Evolutionary conservation across 2,113 vertebrate genomes (phyloP).

Genomic region (Daubentonia madagascariensis): DNA sequence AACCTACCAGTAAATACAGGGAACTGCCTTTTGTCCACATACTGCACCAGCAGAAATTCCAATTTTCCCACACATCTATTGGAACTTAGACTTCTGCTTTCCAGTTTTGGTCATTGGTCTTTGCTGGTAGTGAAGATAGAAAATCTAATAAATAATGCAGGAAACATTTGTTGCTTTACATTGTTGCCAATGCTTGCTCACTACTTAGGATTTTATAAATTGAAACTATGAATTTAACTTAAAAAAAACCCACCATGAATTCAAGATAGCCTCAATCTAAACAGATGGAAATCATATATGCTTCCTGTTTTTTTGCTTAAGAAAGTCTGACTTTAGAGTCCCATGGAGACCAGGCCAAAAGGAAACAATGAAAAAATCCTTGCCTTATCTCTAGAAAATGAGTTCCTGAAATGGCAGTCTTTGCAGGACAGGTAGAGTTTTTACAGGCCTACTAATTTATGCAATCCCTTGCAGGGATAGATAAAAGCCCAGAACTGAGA

Average conservation of each 20-base stretch:
- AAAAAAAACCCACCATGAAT: conserved; percentile 6
- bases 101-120: neutral
- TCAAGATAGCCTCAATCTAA: neutral
- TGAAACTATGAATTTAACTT: conserved; percentile 33
- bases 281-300: conserved; percentile 16
- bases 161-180: neutral
- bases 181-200: neutral
- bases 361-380: conserved; percentile 18
- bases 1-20: conserved; percentile 55
- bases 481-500: conserved; percentile 25
- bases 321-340: neutral
- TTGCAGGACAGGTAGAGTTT: conserved; percentile 8
- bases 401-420: conserved; percentile 6
- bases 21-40: conserved; percentile 58
- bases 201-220: conserved; percentile 26
- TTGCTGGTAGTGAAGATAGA: neutral
- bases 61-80: conserved; percentile 51
- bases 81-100: conserved; percentile 35
- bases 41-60: conserved; percentile 26
- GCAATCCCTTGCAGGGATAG: neutral
- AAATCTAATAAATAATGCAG: conserved; percentile 9
- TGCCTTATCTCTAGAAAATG: conserved; percentile 39
- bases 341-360: neutral
- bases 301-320: neutral
- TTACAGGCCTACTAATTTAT: conserved; percentile 32